phyloP scores from a whole-genome alignment of 2,113 vertebrate genomes.

The Percina caprodes region DNA sequence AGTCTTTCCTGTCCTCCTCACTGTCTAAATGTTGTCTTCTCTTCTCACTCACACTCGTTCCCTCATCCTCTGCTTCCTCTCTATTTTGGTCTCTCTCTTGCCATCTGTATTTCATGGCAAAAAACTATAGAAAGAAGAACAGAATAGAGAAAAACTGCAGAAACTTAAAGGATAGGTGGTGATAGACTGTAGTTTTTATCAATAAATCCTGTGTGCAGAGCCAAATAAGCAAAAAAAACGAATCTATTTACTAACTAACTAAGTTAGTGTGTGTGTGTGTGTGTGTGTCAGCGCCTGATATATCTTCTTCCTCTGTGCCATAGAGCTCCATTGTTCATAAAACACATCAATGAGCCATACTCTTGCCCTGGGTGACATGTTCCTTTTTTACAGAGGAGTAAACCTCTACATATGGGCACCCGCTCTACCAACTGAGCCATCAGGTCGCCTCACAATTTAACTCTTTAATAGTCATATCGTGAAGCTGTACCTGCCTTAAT shows the following conservation, averaged over 20 bases:
- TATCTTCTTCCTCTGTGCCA: too few species aligned
- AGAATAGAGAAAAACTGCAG: background rate
- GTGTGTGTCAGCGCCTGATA: background rate
- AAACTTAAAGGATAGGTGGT: background rate
- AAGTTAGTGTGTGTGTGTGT: background rate
- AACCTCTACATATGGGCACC: too few species aligned
- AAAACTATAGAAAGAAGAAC: too few species aligned
- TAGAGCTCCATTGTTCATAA: too few species aligned
- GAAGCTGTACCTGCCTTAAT: background rate
- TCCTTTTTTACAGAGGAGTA: too few species aligned
- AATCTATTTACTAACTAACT: too few species aligned
- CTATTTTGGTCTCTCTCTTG: background rate
- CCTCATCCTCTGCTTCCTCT: background rate
- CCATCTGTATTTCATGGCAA: background rate
- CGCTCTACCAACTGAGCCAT: too few species aligned
- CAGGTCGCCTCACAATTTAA: too few species aligned
- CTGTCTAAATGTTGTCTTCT: background rate
- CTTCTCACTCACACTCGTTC: background rate
- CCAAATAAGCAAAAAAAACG: background rate
- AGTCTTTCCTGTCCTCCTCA: slow-evolving; percentile 12
- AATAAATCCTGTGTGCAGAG: background rate
- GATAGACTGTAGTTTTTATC: background rate
- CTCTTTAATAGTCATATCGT: too few species aligned
- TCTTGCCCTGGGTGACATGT: too few species aligned
- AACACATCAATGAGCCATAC: too few species aligned